A percentile compares a stretch with the other conserved stretches of the same genome.
These are phyloP conservation scores for Panurus biarmicus DNA, from an alignment of 2,113 vertebrate species.

Conservation along the genomic window DNA sequence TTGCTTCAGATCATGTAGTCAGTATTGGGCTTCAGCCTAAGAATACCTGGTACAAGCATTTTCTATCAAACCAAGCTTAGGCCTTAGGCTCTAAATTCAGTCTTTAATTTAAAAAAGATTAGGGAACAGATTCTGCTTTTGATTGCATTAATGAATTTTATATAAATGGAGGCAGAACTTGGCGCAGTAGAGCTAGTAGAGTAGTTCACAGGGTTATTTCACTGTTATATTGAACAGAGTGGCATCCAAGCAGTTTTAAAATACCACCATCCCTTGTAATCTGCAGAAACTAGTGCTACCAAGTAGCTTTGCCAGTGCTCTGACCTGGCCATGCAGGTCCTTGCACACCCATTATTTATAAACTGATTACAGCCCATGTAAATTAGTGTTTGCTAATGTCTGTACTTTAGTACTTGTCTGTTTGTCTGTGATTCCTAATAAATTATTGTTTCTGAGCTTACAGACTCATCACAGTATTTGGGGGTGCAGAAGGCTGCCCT, in stretches of 20 bases:
- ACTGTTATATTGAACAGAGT: background rate
- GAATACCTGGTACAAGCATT: background rate
- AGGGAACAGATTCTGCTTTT: background rate
- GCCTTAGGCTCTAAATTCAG: background rate
- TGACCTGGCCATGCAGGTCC: background rate
- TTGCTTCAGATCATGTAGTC: background rate
- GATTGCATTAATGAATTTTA: background rate
- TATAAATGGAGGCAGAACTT: background rate
- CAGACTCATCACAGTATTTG: background rate
- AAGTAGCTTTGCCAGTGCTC: background rate
- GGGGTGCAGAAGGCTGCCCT: background rate
- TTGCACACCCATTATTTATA: background rate
- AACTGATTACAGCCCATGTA: background rate
- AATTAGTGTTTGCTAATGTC: background rate
- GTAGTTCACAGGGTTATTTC: background rate
- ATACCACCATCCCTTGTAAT: background rate
- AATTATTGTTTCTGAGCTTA: background rate
- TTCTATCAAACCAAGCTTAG: background rate
- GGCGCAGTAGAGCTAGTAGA: background rate
- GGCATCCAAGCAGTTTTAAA: slow-evolving; percentile 24
- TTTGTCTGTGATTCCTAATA: background rate
- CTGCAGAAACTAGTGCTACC: background rate
- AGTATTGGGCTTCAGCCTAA: background rate
- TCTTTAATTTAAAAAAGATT: slow-evolving; percentile 16
- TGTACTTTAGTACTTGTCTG: background rate